Percentiles rank a stretch among this genome's conserved stretches.
Conservation (phyloP, 2,113 vertebrate species). For the Leucopsar rothschildi region DNA sequence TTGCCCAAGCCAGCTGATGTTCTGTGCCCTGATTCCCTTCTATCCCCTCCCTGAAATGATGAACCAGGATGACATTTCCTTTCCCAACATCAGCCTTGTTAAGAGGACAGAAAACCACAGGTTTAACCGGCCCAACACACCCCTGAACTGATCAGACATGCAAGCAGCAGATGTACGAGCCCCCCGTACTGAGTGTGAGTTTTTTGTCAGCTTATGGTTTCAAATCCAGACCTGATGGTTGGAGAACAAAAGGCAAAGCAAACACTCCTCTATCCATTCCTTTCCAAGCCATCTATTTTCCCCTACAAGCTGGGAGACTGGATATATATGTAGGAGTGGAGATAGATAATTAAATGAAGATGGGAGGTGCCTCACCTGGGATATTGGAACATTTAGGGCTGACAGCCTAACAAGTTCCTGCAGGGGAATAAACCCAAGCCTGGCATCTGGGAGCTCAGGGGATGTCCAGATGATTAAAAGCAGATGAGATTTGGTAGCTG, state of each 20-base stretch:
- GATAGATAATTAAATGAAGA: background rate
- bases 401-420: slow-evolving; percentile 47
- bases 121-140: background rate
- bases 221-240: background rate
- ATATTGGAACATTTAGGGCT: background rate
- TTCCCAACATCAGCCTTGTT: background rate
- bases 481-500: slow-evolving; percentile 18
- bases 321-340: background rate
- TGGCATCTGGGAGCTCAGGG: slow-evolving; percentile 24
- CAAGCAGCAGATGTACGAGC: background rate
- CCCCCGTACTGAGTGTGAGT: background rate
- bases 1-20: background rate
- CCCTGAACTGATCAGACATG: rapidly evolving
- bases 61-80: background rate
- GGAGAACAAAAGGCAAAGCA: background rate
- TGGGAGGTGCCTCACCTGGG: slow-evolving; percentile 24
- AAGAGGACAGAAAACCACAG: rapidly evolving
- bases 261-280: background rate
- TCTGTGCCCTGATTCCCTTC: background rate
- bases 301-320: background rate
- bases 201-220: background rate
- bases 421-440: background rate
- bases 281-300: background rate
- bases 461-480: background rate
- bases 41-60: background rate